Conservation (phyloP, 2,888 invertebrate genomes). For the Tholera decimalis region DNA sequence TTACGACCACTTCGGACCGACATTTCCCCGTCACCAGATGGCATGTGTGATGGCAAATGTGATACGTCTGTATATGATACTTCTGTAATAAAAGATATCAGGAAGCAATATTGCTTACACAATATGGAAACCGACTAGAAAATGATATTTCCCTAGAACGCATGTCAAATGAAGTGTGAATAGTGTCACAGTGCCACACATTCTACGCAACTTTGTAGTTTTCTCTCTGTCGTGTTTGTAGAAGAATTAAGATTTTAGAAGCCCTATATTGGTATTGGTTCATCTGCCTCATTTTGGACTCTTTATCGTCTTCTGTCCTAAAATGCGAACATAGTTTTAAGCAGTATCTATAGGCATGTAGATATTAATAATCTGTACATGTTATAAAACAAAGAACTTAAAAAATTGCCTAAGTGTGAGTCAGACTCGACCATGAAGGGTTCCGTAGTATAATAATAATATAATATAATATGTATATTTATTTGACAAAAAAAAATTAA, state of each 20-base stretch:
- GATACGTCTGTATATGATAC: neutral
- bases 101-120: slow-evolving; percentile 25
- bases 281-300: no score
- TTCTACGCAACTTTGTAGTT: slow-evolving; percentile 13
- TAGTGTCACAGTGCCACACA: slow-evolving; percentile 24
- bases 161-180: slow-evolving; percentile 40
- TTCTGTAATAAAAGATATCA: neutral
- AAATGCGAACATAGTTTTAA: no score
- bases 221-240: slow-evolving; percentile 32
- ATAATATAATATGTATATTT: no score
- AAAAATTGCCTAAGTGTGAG: no score
- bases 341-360: no score
- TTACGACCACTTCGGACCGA: neutral
- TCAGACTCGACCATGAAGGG: no score
- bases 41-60: neutral
- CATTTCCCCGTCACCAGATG: neutral
- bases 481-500: no score
- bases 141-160: slow-evolving; percentile 39
- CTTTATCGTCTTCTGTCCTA: no score
- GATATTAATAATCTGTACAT: no score
- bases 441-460: no score
- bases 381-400: no score
- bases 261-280: no score
- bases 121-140: slow-evolving; percentile 26
- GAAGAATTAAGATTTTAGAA: slow-evolving; percentile 1